phyloP scores from a whole-genome alignment of 2,888 invertebrate genomes.

The Diplolepis rosae region DNA sequence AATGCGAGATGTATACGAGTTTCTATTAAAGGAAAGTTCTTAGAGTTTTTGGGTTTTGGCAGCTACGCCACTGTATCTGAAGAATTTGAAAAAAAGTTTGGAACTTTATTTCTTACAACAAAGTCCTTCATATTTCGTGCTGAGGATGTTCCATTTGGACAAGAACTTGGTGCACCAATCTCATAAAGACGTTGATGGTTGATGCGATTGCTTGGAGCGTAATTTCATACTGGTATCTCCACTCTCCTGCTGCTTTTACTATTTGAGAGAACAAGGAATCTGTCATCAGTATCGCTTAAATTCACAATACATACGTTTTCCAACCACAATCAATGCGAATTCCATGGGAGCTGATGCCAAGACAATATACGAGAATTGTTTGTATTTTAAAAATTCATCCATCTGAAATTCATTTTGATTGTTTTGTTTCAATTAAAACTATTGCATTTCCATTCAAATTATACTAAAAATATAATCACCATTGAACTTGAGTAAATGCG shows the following conservation, averaged over 20 bases:
- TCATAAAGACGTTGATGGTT: slow-evolving; percentile 60
- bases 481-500: too few relatives aligned
- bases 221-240: slow-evolving; percentile 69
- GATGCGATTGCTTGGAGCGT: slow-evolving; percentile 65
- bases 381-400: not conserved
- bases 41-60: not conserved
- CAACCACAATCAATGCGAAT: slow-evolving; percentile 53
- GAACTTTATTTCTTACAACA: slow-evolving; percentile 51
- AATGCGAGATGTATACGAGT: too few relatives aligned
- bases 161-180: slow-evolving; percentile 55
- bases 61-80: not conserved
- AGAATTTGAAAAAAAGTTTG: not conserved
- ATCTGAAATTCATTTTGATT: not conserved
- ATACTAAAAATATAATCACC: too few relatives aligned
- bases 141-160: slow-evolving; percentile 56
- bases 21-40: too few relatives aligned
- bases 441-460: not conserved
- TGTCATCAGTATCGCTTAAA: slow-evolving; percentile 42
- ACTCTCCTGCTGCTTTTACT: slow-evolving; percentile 47
- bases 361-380: slow-evolving; percentile 39
- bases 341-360: slow-evolving; percentile 45
- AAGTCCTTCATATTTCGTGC: slow-evolving; percentile 53
- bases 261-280: slow-evolving; percentile 26
- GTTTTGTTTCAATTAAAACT: too few relatives aligned
- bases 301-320: slow-evolving; percentile 56